phyloP scores from a whole-genome alignment of 1,140 invertebrate species.

The Pantala flavescens region DNA sequence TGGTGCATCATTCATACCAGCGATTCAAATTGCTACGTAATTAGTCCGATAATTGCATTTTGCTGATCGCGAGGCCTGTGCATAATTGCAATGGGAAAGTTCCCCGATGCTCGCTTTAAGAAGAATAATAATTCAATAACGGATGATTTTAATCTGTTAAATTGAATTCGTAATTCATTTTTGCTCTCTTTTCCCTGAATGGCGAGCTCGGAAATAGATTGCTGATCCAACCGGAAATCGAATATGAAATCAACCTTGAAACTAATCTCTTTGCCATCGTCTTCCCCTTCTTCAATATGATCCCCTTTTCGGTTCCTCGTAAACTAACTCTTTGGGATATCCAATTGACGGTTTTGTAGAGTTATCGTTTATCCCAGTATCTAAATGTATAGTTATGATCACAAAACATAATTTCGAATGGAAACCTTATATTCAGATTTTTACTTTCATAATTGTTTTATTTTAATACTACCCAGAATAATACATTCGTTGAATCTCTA shows the following conservation, averaged over 20 bases:
- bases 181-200: not conserved
- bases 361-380: too few species aligned
- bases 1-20: not conserved
- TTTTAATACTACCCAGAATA: too few species aligned
- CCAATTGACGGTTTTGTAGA: too few species aligned
- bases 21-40: not conserved
- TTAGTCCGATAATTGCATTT: slow-evolving; percentile 2
- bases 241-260: slow-evolving; percentile 8
- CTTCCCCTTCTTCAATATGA: not conserved
- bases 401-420: too few species aligned
- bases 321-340: too few species aligned
- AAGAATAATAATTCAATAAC: not conserved
- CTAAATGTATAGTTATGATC: too few species aligned
- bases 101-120: not conserved
- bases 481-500: too few species aligned
- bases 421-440: too few species aligned
- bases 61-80: not conserved
- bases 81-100: not conserved
- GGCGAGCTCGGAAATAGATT: not conserved
- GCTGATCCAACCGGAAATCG: slow-evolving; percentile 3
- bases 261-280: not conserved
- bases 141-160: not conserved
- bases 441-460: too few species aligned
- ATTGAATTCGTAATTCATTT: slow-evolving; percentile 4
- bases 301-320: not conserved